Evolutionary conservation across 2,888 invertebrate species (phyloP), one percentile per base, ranked within the genome.

Genomic region (Frankliniella fusca): DNA sequence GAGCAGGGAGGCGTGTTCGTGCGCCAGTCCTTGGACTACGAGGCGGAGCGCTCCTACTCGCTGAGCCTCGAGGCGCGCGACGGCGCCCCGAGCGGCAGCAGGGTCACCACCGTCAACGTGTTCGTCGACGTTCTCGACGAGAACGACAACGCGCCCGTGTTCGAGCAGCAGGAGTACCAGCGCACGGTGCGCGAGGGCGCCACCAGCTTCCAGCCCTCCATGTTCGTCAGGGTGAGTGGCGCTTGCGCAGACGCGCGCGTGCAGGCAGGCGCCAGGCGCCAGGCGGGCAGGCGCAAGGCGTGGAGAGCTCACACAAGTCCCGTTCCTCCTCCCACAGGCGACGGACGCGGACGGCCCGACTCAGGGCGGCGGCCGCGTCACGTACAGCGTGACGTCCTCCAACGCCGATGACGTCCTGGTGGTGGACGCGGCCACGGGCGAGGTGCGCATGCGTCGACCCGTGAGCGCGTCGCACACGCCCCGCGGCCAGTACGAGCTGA

Each of bases 11-110:
- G 93, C 10, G 87, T 96, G 12, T 93, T 90, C 83, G 91, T 95
- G 0, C 90, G 90, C 0, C 91, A 91, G 50, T n/a, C 48, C 15
- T 88, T 96, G 80, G 95, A 97, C 86, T 94, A 94, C 86, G 96
- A 97, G 87, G 91, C 91, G 18, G 94, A 95, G 85, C 93, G 93
- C 85, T 93, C 93, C 83, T 96, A 94, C 84, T 94, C 94, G 83
- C 88, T 96, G 83, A 94, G 94, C 0, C 90, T 95, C 82, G 93
- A 94, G 84, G 96, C 95, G 0, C 91, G 90, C 84, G 96, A 97
- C 86, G 95, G 95, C 0, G 95, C 95, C 0, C 94, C 93, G 0
- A 95, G 95, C 0, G 95, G 96, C 0, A 94, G 93, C 0, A 91
- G 91, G 84, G 91, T 93, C 20, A 91, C 93, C 0, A 92, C 93